Evolutionary conservation across 2,113 vertebrate genomes (phyloP), one percentile per base, ranked within the genome.

Genomic region (Ophthalmolycus amberensis): DNA sequence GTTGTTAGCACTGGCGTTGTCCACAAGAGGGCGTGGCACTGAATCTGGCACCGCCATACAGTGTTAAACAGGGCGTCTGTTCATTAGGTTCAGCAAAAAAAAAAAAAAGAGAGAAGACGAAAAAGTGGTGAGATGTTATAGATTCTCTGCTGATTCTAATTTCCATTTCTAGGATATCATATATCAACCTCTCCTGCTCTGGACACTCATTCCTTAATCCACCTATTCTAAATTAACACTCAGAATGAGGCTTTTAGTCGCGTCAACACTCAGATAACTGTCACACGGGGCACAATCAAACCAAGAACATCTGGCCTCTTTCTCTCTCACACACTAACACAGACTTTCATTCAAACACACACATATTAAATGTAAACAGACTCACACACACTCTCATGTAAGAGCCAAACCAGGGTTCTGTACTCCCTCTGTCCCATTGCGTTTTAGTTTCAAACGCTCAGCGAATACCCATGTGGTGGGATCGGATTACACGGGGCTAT

Each of bases 381-480:
- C 78, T 66, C 81, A 65, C 65, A 69, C 72, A 81, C 69, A 37
- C 71, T 70, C 82, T 56, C 68, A 90, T 75, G 75, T 90, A 88
- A 83, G 82, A 86, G 82, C 91, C 86, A 88, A 89, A 74, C 85
- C 83, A 71, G 85, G 80, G 88, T 88, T 92, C 90, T 87, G 80
- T 85, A 83, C 84, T 92, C 90, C 89, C 94, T 92, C 90, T 80
- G 83, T 91, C 90, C 88, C 92, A 86, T 74, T 72, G 90, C 89
- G 83, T 91, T 94, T 93, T 83, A 93, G 89, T 94, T 94, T 94
- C 91, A 94, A 94, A 94, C 87, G 84, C 92, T 93, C 91, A 92
- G 91, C 88, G 85, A 94, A 94, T 93, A 90, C 94, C 92, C 92
- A 92, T 90, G 91, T 90, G 92, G 90, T 90, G 87, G 83, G 90